phyloP scores from a whole-genome alignment of 2,888 invertebrate species.

The Ophion ellenae region DNA sequence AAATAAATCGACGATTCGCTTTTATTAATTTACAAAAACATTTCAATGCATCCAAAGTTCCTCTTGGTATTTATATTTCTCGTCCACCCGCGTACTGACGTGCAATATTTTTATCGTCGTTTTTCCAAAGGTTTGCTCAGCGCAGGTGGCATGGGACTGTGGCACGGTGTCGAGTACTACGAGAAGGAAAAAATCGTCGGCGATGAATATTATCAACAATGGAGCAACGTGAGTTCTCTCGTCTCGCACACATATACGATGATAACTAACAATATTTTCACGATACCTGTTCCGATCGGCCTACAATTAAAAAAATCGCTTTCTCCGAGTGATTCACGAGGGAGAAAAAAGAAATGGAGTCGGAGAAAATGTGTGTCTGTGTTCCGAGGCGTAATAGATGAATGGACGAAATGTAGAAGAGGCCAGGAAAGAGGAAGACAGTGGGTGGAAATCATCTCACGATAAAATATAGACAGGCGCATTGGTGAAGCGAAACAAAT shows the following conservation, averaged over 20 bases:
- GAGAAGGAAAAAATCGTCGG: slow-evolving; percentile 97
- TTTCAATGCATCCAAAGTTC: too few species aligned
- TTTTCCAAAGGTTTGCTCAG: slow-evolving; percentile 90
- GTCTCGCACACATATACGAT: background rate
- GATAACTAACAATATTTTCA: background rate
- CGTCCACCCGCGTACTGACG: background rate
- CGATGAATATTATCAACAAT: slow-evolving; percentile 96
- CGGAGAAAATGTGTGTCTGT: slow-evolving; percentile 53
- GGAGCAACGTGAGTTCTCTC: slow-evolving; percentile 91
- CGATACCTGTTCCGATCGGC: background rate
- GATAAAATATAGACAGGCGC: slow-evolving; percentile 40
- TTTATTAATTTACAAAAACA: too few species aligned
- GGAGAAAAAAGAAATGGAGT: slow-evolving; percentile 42
- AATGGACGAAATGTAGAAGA: background rate
- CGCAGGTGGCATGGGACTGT: slow-evolving; percentile 97
- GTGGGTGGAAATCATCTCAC: slow-evolving; percentile 56
- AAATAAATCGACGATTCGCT: slow-evolving; percentile 19
- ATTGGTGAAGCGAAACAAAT: slow-evolving; percentile 56
- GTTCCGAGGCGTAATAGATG: slow-evolving; percentile 27
- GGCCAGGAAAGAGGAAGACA: background rate
- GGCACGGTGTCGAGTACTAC: slow-evolving; percentile 98
- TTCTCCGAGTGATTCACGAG: slow-evolving; percentile 31
- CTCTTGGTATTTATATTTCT: background rate
- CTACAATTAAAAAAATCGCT: slow-evolving; percentile 24
- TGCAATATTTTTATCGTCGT: background rate